Evolutionary conservation across 2,888 invertebrate species (phyloP), one percentile per base, ranked within the genome.

Genomic region (Ferrisia virgata): DNA sequence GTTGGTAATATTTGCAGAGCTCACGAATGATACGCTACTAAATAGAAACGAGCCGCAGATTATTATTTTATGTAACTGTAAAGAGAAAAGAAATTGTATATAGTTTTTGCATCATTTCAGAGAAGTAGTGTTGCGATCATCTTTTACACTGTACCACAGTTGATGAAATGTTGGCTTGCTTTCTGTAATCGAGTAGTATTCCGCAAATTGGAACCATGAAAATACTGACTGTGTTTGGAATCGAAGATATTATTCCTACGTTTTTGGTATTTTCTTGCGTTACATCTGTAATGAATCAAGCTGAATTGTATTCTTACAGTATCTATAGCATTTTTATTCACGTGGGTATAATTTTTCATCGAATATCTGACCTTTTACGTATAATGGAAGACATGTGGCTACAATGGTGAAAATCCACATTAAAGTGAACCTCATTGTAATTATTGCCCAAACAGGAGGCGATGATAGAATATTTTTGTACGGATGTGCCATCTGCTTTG

Each of bases 281-380:
- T 0, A 64, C 28, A 64, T 64, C 58, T 64, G 28, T 25, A 64
- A 64, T 22, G n/a, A n/a, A n/a, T n/a, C n/a, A n/a, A n/a, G n/a
- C n/a, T 25, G 47, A 18, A 13, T 36, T 18, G 3, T 0, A 47
- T 47, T 47, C 5, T 3, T n/a, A n/a, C n/a, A n/a, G n/a, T n/a
- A n/a, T n/a, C n/a, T n/a, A n/a, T n/a, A n/a, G n/a, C 43, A 15
- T 43, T 43, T 40, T 40, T 11, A 40, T n/a, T n/a, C n/a, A n/a
- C n/a, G n/a, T n/a, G n/a, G n/a, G n/a, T n/a, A n/a, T n/a, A n/a
- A n/a, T n/a, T n/a, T n/a, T n/a, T n/a, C 11, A 13, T 40, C 5
- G 11, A 18, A n/a, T n/a, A 47, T 47, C 47, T 36, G 22, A 82
- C 82, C 82, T 58, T 82, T 82, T 9, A 82, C 36, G 25, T 82